Base-by-base conservation (phyloP, 1,140 invertebrate genomes). In the Dinoponera quadriceps region DNA sequence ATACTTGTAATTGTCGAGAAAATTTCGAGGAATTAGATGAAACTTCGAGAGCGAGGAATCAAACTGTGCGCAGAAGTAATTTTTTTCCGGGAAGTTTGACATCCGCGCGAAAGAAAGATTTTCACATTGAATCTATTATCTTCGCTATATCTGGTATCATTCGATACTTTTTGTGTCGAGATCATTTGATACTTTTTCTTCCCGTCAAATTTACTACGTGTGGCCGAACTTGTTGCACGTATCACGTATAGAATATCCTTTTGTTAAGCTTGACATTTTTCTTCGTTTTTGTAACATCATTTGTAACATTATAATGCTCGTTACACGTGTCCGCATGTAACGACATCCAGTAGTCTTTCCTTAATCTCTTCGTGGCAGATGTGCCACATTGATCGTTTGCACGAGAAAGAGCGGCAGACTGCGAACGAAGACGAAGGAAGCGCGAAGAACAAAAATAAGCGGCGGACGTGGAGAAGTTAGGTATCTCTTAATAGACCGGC, bases 401-500 rank as follows among this genome's bases (percentile, higher is more conserved):
- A 38, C 71, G 55, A 48, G 11, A 25, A 59, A 74, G 25, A n/a
- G 55, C 38, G 14, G 22, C 55, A 62, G 18, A 38, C n/a, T 63
- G 18, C 4, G 51, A 57, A 59, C 20, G 51, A 48, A 74, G 22
- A 14, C 25, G 18, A 27, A 29, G 33, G 18, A 29, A 51, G 38
- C 4, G 38, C 4, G 27, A 11, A 14, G 18, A 14, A 65, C 25
- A 51, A 49, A 69, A 54, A 63, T 55, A 59, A 54, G 25, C 44
- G 49, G 51, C 74, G 27, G n/a, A 65, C n/a, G 3, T n/a, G n/a
- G 4, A 65, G 51, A 54, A 57, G 63, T 77, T 72, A 81, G 84
- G 65, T 85, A 88, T 88, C 86, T 86, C 77, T 89, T 91, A 91
- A 91, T 91, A 91, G 87, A 88, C 80, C 81, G 77, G 81, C 89